Evolutionary conservation across 2,888 invertebrate species (phyloP).

Genomic region (Microctonus aethiopoides): DNA sequence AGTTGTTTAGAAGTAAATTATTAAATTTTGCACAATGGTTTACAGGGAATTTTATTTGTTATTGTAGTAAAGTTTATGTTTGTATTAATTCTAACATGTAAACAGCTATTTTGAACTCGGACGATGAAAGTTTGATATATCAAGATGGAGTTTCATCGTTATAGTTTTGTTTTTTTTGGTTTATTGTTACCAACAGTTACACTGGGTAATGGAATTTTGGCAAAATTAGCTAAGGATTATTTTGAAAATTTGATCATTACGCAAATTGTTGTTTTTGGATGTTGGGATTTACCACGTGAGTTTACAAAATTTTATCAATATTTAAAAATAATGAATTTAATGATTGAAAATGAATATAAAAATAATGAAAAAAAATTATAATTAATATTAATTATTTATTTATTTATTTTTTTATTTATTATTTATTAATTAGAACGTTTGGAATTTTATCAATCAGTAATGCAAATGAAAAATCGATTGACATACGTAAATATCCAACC

Average conservation of each 20-base stretch:
- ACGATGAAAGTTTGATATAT: too few relatives aligned
- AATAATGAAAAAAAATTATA: background rate
- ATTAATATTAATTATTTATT: background rate
- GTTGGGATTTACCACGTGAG: constrained; percentile 34
- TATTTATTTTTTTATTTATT: background rate
- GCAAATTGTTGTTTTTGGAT: constrained; percentile 38
- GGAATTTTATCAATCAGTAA: constrained; percentile 38
- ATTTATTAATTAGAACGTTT: constrained; percentile 37
- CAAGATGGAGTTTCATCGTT: background rate
- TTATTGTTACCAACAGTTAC: background rate
- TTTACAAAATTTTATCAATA: background rate
- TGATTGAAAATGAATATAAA: too few relatives aligned
- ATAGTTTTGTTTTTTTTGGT: background rate
- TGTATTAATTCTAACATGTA: too few relatives aligned
- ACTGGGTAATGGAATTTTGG: constrained; percentile 21
- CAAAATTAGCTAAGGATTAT: constrained; percentile 32
- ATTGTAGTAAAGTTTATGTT: too few relatives aligned
- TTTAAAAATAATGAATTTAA: background rate
- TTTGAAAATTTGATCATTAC: constrained; percentile 24
- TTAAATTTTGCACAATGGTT: too few relatives aligned
- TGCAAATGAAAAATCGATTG: constrained; percentile 32
- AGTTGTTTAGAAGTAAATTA: background rate
- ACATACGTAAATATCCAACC: constrained; percentile 42
- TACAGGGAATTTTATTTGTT: too few relatives aligned
- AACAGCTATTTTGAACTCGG: too few relatives aligned